A percentile compares a stretch with the other conserved stretches of the same genome.
Conservation (phyloP, 1,140 invertebrate genomes). For the Caenorhabditis tropicalis region DNA sequence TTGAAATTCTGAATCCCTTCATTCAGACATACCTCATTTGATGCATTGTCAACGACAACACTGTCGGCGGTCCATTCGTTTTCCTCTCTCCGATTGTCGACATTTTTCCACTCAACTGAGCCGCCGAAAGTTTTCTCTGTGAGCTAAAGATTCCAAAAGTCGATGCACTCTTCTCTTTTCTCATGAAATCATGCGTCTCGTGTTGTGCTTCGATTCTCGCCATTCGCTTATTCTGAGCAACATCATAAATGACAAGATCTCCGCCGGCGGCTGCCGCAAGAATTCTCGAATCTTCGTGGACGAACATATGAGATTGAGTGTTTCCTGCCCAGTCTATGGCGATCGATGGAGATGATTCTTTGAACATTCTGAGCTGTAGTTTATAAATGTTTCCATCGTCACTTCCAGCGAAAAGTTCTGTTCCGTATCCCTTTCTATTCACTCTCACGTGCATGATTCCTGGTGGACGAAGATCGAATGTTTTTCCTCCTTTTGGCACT, state of each 20-base stretch:
- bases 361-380: slow-evolving; percentile 32
- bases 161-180: background rate
- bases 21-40: slow-evolving; percentile 1
- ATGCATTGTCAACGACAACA: slow-evolving; percentile 24
- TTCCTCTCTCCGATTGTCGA: background rate
- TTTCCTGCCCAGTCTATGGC: background rate
- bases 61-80: background rate
- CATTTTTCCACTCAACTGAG: background rate
- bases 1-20: background rate
- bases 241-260: background rate
- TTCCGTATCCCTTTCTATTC: background rate
- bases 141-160: background rate
- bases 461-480: background rate
- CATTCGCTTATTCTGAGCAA: slow-evolving; percentile 4
- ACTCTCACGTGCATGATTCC: slow-evolving; percentile 34
- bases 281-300: slow-evolving; percentile 12
- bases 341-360: slow-evolving; percentile 10
- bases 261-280: background rate
- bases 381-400: slow-evolving; percentile 4
- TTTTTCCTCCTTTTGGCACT: background rate
- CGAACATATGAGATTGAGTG: background rate
- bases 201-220: background rate
- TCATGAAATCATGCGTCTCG: background rate
- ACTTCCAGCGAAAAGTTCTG: slow-evolving; percentile 32
- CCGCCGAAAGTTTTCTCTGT: background rate